A percentile compares a stretch with the other conserved stretches of the same genome.
Evolutionary conservation across 2,113 vertebrate species (phyloP).

Genomic region (Malaclemys terrapin): DNA sequence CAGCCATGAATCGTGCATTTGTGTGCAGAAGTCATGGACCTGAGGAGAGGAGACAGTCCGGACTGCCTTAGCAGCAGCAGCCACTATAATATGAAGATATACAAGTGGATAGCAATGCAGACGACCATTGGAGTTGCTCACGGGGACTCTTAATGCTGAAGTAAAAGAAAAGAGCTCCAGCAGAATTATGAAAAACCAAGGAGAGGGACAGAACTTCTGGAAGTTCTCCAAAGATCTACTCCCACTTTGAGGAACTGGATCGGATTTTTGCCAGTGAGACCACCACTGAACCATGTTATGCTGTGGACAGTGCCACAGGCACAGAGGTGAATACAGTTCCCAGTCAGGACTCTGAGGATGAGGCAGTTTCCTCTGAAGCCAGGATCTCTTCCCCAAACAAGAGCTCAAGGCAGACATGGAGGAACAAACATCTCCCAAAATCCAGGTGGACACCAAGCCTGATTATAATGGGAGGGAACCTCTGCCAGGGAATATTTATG

Average conservation of each 20-base stretch:
- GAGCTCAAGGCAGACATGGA: not conserved
- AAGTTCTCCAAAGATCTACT: not conserved
- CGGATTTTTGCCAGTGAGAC: not conserved
- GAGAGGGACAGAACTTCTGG: not conserved
- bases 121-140: not conserved
- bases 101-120: not conserved
- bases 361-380: not conserved
- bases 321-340: not conserved
- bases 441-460: too few species aligned
- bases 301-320: not conserved
- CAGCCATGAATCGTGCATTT: not conserved
- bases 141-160: accelerated
- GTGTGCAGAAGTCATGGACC: not conserved
- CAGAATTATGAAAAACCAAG: not conserved
- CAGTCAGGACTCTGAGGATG: not conserved
- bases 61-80: not conserved
- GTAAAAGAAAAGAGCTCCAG: not conserved
- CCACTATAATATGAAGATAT: not conserved
- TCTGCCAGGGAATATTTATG: too few species aligned
- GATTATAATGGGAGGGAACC: too few species aligned
- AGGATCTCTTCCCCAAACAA: not conserved
- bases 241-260: too few species aligned
- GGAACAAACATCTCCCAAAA: not conserved
- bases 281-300: not conserved
- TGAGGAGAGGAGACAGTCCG: not conserved